phyloP scores from a whole-genome alignment of 2,797 vertebrate genomes.

The Tenualosa thibaudeaui region DNA sequence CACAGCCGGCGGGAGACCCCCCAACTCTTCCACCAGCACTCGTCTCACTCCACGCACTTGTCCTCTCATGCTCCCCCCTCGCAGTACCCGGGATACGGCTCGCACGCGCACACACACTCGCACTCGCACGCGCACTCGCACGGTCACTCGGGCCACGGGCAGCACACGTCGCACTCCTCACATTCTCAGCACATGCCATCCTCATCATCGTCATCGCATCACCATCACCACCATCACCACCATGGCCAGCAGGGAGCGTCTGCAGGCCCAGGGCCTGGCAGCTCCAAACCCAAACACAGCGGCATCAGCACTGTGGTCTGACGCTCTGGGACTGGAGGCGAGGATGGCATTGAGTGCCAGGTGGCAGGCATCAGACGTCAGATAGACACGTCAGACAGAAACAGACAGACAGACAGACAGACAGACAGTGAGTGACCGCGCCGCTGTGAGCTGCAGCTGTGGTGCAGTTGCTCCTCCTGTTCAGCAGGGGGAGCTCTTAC shows the following conservation, averaged over 20 bases:
- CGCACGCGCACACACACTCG: constrained; percentile 47
- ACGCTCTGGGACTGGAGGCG: not conserved
- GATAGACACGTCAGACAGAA: constrained; percentile 3
- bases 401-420: not conserved
- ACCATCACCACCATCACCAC: constrained; percentile 70
- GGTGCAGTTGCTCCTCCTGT: constrained; percentile 62
- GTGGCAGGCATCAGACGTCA: not conserved
- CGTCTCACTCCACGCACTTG: constrained; percentile 68
- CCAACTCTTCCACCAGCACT: constrained; percentile 78
- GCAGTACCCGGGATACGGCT: constrained; percentile 19
- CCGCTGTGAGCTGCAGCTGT: constrained; percentile 74
- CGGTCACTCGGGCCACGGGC: constrained; percentile 58
- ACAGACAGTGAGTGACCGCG: constrained; percentile 67
- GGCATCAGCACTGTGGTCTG: constrained; percentile 98
- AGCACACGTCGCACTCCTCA: constrained; percentile 72
- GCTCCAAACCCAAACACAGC: constrained; percentile 91
- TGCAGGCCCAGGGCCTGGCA: constrained; percentile 67
- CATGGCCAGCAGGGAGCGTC: constrained; percentile 53
- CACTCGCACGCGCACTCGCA: constrained; percentile 58
- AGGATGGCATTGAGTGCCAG: not conserved
- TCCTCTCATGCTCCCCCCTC: constrained; percentile 23
- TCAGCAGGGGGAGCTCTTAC: constrained; percentile 43
- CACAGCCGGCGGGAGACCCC: constrained; percentile 52
- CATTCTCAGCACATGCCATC: constrained; percentile 75
- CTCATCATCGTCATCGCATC: constrained; percentile 53